phyloP scores from a whole-genome alignment of 2,888 invertebrate genomes.

The Nemurella pictetii region DNA sequence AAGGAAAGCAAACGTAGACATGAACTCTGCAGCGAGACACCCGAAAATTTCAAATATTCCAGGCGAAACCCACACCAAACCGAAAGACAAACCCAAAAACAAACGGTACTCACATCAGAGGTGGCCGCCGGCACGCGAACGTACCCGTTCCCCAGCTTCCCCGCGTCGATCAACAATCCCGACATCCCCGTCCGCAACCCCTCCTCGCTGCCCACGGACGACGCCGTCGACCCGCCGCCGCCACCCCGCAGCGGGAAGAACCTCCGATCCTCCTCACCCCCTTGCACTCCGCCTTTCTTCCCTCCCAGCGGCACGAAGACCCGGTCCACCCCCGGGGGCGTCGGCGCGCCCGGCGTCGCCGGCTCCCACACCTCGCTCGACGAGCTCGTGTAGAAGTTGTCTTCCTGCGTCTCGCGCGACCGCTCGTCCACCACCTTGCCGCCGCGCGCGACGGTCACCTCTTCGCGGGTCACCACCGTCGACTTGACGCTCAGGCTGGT shows the following conservation, averaged over 20 bases:
- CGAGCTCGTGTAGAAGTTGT: constrained; percentile 68
- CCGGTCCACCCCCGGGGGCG: neutral
- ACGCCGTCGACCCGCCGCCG: constrained; percentile 30
- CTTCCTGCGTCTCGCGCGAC: constrained; percentile 70
- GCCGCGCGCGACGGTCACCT: constrained; percentile 67
- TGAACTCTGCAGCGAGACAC: too few relatives aligned
- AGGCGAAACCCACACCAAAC: neutral
- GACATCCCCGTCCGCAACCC: constrained; percentile 35
- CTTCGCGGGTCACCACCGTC: constrained; percentile 70
- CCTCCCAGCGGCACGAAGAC: constrained; percentile 31
- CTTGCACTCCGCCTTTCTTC: constrained; percentile 4
- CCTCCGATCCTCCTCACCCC: neutral
- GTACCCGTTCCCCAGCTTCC: constrained; percentile 4
- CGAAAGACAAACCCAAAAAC: neutral
- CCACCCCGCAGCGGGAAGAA: constrained; percentile 37
- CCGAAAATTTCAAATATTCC: too few relatives aligned
- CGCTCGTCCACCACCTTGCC: constrained; percentile 71
- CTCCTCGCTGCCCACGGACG: constrained; percentile 30
- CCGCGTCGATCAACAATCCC: constrained; percentile 15
- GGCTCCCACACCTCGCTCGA: constrained; percentile 60
- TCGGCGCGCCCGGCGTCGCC: neutral
- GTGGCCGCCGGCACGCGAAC: constrained; percentile 40
- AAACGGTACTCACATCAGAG: constrained; percentile 41
- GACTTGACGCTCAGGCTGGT: constrained; percentile 72
- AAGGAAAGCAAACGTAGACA: too few relatives aligned